Percentiles rank a stretch among this genome's conserved stretches.
Evolutionary conservation across 2,113 vertebrate species (phyloP).

Genomic region (Melospiza melodia): DNA sequence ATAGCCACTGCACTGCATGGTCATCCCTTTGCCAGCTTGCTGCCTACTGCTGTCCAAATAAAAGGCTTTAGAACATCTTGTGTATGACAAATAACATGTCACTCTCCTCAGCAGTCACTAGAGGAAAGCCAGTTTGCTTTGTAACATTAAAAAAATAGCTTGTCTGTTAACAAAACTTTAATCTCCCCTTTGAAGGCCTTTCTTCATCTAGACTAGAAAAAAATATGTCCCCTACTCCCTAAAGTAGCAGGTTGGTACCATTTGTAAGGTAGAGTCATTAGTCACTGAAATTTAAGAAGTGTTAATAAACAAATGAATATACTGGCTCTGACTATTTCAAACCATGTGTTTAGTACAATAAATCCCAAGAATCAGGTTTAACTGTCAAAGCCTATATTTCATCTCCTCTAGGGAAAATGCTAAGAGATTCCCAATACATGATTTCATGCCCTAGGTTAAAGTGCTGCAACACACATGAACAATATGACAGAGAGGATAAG

Average conservation of each 20-base stretch:
- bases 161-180: neutral
- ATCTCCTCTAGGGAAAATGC: neutral
- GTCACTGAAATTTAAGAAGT: neutral
- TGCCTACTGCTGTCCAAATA: neutral
- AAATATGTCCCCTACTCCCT: neutral
- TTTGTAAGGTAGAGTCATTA: neutral
- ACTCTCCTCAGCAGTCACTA: neutral
- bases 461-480: neutral
- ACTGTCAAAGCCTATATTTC: neutral
- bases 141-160: neutral
- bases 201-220: neutral
- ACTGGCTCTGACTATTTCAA: neutral
- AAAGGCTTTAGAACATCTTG: neutral
- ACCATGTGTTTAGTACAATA: neutral
- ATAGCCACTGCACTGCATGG: neutral
- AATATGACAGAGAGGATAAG: accelerated
- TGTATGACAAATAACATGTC: neutral
- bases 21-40: neutral
- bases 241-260: neutral
- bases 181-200: neutral
- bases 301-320: neutral
- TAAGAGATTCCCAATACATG: neutral
- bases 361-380: neutral
- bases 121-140: neutral
- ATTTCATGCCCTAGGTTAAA: neutral